Evolutionary conservation across 2,888 invertebrate species (phyloP).

Genomic region (Itoplectis maculator): DNA sequence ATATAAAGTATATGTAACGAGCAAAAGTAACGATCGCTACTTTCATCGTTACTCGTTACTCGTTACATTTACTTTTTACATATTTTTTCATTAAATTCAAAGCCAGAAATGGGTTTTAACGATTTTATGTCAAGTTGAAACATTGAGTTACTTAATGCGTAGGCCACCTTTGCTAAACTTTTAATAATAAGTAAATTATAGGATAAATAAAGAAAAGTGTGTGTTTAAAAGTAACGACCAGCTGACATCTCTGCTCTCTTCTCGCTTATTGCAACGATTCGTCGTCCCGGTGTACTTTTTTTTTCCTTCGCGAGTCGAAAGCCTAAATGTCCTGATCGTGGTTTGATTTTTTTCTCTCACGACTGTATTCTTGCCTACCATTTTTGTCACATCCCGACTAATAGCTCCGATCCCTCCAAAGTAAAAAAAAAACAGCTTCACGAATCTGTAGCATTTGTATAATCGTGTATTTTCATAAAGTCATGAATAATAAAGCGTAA

Average conservation of each 20-base stretch:
- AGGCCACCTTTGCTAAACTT: too few species aligned
- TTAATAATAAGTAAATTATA: too few species aligned
- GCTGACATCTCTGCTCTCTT: neutral
- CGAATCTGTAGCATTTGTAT: conserved; percentile 77
- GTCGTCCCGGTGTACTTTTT: conserved; percentile 22
- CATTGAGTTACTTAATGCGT: too few species aligned
- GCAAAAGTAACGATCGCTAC: too few species aligned
- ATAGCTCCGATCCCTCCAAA: conserved; percentile 24
- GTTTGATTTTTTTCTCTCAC: conserved; percentile 24
- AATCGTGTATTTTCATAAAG: conserved; percentile 83
- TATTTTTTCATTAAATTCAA: too few species aligned
- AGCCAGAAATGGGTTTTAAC: too few species aligned
- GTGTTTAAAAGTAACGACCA: too few species aligned
- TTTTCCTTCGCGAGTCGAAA: conserved; percentile 21
- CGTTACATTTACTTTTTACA: too few species aligned
- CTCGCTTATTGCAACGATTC: conserved; percentile 13
- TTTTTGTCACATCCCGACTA: conserved; percentile 39
- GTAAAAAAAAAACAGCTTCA: conserved; percentile 45
- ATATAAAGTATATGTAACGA: too few species aligned
- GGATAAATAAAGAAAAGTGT: too few species aligned
- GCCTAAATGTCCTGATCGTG: conserved; percentile 1
- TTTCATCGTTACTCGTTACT: too few species aligned
- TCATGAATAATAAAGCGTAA: conserved; percentile 79
- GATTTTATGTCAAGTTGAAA: too few species aligned
- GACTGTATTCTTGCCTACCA: conserved; percentile 47